phyloP scores from a whole-genome alignment of 2,797 vertebrate genomes.

The Falco berigora region DNA sequence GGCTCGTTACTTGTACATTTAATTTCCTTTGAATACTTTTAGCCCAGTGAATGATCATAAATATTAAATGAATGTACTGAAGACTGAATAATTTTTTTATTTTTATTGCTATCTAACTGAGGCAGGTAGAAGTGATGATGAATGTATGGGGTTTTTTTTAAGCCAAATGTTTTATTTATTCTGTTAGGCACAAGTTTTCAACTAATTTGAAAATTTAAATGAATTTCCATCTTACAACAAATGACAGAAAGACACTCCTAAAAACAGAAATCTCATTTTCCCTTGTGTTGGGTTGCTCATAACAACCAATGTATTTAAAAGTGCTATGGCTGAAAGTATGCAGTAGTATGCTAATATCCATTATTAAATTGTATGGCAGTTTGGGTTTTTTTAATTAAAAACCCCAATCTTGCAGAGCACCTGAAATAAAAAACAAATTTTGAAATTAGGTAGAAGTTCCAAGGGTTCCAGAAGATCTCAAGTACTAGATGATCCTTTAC shows the following conservation, averaged over 20 bases:
- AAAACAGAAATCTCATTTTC: neutral
- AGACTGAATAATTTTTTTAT: neutral
- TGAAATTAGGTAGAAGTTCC: neutral
- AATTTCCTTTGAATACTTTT: conserved; percentile 12
- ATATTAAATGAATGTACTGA: neutral
- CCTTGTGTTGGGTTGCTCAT: neutral
- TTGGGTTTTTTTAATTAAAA: neutral
- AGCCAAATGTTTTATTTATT: neutral
- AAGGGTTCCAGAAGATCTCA: neutral
- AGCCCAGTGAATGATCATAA: neutral
- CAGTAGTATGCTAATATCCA: neutral
- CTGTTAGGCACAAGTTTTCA: neutral
- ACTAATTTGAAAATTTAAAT: neutral
- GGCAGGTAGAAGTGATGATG: neutral
- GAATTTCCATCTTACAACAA: neutral
- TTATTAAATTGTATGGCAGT: neutral
- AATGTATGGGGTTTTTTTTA: neutral
- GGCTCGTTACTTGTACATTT: neutral
- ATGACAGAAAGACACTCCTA: neutral
- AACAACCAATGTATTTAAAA: neutral
- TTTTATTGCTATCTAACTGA: neutral
- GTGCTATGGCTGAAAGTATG: neutral
- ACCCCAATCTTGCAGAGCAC: neutral
- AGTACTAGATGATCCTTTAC: neutral
- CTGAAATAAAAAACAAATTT: neutral